Base-by-base conservation (phyloP, 2,113 vertebrate genomes). In the Nansenia antarctica region DNA sequence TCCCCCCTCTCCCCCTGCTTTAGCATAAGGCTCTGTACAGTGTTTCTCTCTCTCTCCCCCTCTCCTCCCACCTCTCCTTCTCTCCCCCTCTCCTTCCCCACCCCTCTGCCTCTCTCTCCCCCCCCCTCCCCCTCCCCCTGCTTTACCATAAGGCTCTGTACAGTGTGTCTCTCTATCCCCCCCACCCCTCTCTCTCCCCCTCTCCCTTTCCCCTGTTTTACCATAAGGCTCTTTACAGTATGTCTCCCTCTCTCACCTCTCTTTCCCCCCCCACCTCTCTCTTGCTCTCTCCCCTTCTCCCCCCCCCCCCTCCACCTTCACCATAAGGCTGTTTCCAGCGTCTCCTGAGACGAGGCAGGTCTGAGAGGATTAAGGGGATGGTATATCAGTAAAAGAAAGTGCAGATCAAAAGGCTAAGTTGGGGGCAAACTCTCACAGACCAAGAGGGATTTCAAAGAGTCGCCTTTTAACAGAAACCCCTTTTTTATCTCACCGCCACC, bases 381-480 rank as follows among this genome's bases (percentile, higher is more conserved):
- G 20, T 53, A 64, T 81, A 76, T 35, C 82, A 72, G 72, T 69
- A 67, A n/a, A 30, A 78, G 85, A 84, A 82, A 82, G n/a, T 71
- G 45, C 49, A 83, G 72, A 84, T 91, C 72, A 86, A 86, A 91
- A 90, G 84, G 22, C 11, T 53, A 82, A 85, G 84, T 67, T 90
- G 82, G 78, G 74, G 67, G 3, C 82, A 78, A 81, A 70, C 61
- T 85, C 64, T 78, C 70, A 76, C 67, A 85, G 83, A 85, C 79
- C 59, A 67, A 69, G n/a, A 81, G 73, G 67, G 67, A 83, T 91
- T 90, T 92, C 84, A 91, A 90, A 91, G 85, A 18, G 82, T 88
- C 69, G 47, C 73, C 78, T 82, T 82, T 76, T 80, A 85, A 91
- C 86, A 92, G 86, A 85, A 87, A 86, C 79, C 67, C 75, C 85